These are phyloP conservation scores for Aspidoscelis tigris DNA, from an alignment of 2,113 vertebrate genomes.

Conservation along the genomic window DNA sequence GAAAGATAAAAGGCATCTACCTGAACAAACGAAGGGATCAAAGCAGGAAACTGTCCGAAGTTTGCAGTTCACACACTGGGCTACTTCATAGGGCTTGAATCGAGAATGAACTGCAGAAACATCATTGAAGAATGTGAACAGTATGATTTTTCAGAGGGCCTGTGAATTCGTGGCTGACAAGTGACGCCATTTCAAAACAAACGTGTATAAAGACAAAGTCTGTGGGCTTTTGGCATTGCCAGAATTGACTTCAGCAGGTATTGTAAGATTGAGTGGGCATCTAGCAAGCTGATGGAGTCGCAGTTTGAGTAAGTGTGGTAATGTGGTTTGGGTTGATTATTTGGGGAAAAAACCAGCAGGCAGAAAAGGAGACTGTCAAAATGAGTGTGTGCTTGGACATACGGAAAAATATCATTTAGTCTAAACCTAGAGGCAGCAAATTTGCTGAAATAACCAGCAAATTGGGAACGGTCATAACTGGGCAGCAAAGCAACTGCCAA, in stretches of 20 bases:
- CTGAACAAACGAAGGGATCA: constrained; percentile 8
- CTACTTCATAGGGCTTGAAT: constrained; percentile 19
- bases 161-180: neutral
- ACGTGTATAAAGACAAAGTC: too few relatives aligned
- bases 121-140: neutral
- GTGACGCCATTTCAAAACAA: neutral
- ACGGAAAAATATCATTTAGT: neutral
- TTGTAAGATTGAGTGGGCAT: neutral
- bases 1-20: neutral
- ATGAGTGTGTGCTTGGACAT: neutral
- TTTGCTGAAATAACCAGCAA: neutral
- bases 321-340: neutral
- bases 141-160: neutral
- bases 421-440: neutral
- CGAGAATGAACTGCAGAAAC: neutral
- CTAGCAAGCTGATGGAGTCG: neutral
- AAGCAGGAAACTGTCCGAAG: constrained; percentile 7
- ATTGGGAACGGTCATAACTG: too few relatives aligned
- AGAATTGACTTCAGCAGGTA: neutral
- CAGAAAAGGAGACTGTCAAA: too few relatives aligned
- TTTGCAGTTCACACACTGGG: neutral
- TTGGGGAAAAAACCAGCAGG: neutral
- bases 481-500: too few relatives aligned
- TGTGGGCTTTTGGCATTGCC: neutral
- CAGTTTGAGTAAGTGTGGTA: neutral